Evolutionary conservation across 2,888 invertebrate species (phyloP), one percentile per base, ranked within the genome.

Genomic region (Pheosia tremula): DNA sequence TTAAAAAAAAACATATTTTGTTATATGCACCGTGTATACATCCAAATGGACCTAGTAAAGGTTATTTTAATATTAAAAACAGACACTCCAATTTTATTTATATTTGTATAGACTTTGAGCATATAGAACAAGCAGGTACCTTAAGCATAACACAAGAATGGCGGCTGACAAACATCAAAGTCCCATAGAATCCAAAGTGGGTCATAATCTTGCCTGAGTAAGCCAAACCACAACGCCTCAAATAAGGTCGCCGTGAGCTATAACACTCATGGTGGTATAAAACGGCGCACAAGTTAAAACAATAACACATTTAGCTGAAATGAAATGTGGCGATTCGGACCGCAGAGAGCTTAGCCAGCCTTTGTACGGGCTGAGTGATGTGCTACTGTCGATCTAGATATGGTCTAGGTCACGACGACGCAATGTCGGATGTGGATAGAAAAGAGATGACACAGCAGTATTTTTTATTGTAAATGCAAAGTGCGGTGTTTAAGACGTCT

Each of bases 241-340:
- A 84, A 85, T 84, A 85, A 82, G 81, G 81, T 77, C 75, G 65
- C 62, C 65, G 67, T 63, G 69, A 72, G 43, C 24, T 68, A 69
- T 69, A 80, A 78, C 69, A 71, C 67, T 70, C 68, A 75, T 74
- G 70, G 62, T 74, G 70, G 77, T 71, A 82, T 84, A 86, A 86
- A 84, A 71, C 78, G 71, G 78, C 78, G 74, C 80, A 77, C 80
- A 77, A 82, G 82, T 85, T 87, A 85, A 90, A 89, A 91, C 89
- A 90, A 90, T 90, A 89, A 88, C 82, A 79, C 87, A 87, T 88
- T 88, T 80, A 77, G 74, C 64, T 57, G 68, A 80, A 82, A 89
- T 86, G 82, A 78, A 84, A 80, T 81, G 80, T 57, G 70, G 76
- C 68, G 79, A 85, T 82, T 79, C 67, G 69, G 60, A 78, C 79